Evolutionary conservation across 1,140 invertebrate species (phyloP).

Genomic region (Apolygus lucorum): DNA sequence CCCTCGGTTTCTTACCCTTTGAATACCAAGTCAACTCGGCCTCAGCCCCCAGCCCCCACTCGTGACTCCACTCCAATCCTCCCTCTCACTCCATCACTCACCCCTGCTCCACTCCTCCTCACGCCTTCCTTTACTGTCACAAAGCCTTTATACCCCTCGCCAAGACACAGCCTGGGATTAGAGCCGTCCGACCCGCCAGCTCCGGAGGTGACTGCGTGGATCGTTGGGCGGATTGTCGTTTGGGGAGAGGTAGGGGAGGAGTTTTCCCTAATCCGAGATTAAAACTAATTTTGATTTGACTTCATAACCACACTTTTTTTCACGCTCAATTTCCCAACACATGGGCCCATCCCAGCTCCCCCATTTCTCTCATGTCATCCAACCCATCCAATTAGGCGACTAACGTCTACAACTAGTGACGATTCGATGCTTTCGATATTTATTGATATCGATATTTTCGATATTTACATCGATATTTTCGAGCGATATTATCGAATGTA

Average conservation of each 20-base stretch:
- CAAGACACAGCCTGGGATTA: neutral
- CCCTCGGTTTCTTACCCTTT: neutral
- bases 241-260: neutral
- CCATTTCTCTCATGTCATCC: too few species aligned
- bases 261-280: neutral
- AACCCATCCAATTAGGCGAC: too few species aligned
- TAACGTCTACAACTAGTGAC: too few species aligned
- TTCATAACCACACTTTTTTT: neutral
- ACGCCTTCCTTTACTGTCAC: neutral
- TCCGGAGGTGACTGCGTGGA: neutral
- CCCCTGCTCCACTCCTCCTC: neutral
- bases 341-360: too few species aligned
- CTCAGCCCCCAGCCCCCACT: neutral
- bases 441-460: too few species aligned
- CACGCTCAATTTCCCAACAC: too few species aligned
- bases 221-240: neutral
- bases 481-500: too few species aligned
- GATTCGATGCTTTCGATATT: too few species aligned
- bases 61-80: neutral
- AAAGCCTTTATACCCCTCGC: too few species aligned
- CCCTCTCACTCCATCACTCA: neutral
- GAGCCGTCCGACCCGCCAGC: neutral
- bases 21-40: conserved; percentile 11
- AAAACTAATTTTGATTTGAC: neutral
- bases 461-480: too few species aligned